Evolutionary conservation across 2,888 invertebrate genomes (phyloP), one percentile per base, ranked within the genome.

Genomic region (Aleiodes leptofemur): DNA sequence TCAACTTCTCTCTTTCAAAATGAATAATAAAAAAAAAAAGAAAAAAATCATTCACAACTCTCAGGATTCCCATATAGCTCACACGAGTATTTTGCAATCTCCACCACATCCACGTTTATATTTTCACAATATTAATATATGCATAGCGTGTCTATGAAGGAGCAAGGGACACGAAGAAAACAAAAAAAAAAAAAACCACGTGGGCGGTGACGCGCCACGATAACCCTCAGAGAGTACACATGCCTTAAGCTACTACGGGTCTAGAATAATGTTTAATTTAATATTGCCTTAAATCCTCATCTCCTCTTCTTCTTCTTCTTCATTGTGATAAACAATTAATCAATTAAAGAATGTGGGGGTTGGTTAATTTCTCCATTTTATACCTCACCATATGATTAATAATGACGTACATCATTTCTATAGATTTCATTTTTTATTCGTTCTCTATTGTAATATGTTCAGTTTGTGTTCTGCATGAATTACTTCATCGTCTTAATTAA

Each of bases 181-280:
- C n/a, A n/a, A 23, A 23, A 23, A 23, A 23, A 23, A 23, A 69
- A 68, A 76, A 64, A 66, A 23, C 13, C 64, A 75, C 71, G 69
- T 72, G 71, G 53, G 69, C 59, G 68, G 76, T 69, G 59, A 68
- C 59, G 64, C 43, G 61, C 61, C 53, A 57, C 31, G 61, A 69
- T 16, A 69, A 53, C 48, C 50, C 57, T 75, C 50, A 69, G 66
- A 71, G 70, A 71, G 66, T 71, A 72, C 53, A 68, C 53, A 68
- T 72, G 56, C 68, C 68, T 68, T 72, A 75, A 75, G 68, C 75
- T 68, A 75, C 55, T 70, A 72, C 66, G 69, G 53, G 72, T 38
- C 29, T 59, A 71, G 57, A 64, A 64, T 64, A 34, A 68, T 29
- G n/a, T 68, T 68, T 68, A 68, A 68, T 68, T 68, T 68, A 68